A percentile compares a stretch with the other conserved stretches of the same genome.
Evolutionary conservation across 2,888 invertebrate species (phyloP).

Genomic region (Dysmachus trigonus): DNA sequence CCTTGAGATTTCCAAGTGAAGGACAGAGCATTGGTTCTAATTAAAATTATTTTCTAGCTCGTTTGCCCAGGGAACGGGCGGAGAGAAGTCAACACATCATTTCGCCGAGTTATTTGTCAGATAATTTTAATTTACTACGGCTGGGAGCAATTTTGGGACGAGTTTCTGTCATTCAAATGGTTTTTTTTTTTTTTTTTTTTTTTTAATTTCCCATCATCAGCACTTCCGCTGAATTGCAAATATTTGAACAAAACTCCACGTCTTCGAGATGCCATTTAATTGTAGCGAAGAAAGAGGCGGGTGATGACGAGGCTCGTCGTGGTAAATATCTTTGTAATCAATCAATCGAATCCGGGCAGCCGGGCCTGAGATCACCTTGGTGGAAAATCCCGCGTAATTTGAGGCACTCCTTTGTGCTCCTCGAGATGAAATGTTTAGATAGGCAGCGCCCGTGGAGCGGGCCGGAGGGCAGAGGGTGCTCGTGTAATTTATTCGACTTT

Average conservation of each 20-base stretch:
- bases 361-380: not conserved
- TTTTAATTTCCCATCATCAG: slow-evolving; percentile 27
- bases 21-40: slow-evolving; percentile 19
- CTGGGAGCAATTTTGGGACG: not conserved
- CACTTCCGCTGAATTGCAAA: slow-evolving; percentile 28
- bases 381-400: not conserved
- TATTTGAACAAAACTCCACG: slow-evolving; percentile 22
- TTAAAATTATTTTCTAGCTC: slow-evolving; percentile 28
- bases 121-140: slow-evolving; percentile 3
- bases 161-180: not conserved
- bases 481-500: not conserved
- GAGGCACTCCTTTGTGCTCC: not conserved
- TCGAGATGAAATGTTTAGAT: not conserved
- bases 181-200: not conserved
- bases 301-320: not conserved
- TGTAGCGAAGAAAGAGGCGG: not conserved
- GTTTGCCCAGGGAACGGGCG: not conserved
- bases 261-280: slow-evolving; percentile 4
- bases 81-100: not conserved
- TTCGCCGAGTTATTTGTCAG: not conserved
- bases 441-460: not conserved
- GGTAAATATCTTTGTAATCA: slow-evolving; percentile 16
- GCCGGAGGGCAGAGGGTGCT: not conserved
- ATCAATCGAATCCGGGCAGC: not conserved
- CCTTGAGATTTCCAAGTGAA: not conserved